Evolutionary conservation across 2,113 vertebrate genomes (phyloP).

Genomic region (Chloebia gouldiae): DNA sequence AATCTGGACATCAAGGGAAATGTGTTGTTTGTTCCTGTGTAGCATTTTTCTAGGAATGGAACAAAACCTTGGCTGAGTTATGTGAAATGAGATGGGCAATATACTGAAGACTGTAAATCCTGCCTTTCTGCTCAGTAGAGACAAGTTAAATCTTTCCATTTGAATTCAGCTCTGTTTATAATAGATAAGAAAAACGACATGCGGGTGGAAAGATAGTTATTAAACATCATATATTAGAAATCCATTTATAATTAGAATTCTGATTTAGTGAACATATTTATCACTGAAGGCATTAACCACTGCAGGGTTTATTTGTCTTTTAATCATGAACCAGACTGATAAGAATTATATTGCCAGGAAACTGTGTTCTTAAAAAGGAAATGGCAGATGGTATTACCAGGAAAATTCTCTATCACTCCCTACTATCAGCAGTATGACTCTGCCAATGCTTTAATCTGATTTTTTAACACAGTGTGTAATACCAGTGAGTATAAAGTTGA

Average conservation of each 20-base stretch:
- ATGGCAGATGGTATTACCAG: constrained; percentile 18
- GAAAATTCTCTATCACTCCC: constrained; percentile 1
- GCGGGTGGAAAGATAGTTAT: neutral
- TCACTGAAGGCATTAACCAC: constrained; percentile 1
- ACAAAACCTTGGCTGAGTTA: neutral
- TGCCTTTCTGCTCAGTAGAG: constrained; percentile 1
- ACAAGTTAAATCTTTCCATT: constrained; percentile 22
- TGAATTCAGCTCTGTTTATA: constrained; percentile 15
- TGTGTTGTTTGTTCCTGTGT: neutral
- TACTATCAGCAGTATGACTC: neutral
- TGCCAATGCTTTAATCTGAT: neutral
- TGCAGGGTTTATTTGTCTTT: constrained; percentile 14
- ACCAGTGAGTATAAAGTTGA: neutral
- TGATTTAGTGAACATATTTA: constrained; percentile 6
- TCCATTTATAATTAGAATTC: neutral
- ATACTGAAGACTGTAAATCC: neutral
- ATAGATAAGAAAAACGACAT: constrained; percentile 28
- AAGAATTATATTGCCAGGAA: constrained; percentile 14
- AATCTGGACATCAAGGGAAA: neutral
- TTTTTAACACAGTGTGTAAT: neutral
- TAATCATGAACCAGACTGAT: constrained; percentile 1
- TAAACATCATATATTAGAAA: constrained; percentile 21
- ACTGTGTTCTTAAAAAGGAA: constrained; percentile 15
- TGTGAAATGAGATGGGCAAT: neutral
- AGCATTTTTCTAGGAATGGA: neutral